Base-by-base conservation (phyloP, 2,888 invertebrate species). In the Melipona beecheii region DNA sequence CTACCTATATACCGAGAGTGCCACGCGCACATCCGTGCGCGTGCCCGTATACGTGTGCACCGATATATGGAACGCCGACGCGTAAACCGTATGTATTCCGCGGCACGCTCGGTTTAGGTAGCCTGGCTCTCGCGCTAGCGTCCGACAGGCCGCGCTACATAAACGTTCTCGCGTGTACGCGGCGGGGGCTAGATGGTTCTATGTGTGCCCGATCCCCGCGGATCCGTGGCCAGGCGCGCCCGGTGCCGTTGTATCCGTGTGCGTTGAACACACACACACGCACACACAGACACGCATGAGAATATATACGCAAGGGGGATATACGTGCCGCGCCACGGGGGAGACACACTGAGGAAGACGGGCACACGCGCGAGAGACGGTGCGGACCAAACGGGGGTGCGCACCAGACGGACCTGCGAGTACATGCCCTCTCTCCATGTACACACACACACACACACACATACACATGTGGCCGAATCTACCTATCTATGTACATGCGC, bases 201-300 rank as follows among this genome's bases (percentile, higher is more conserved):
- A 9, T 43, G 43, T 78, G 75, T 78, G 64, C 64, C 89, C 89
- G 78, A 83, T 80, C 74, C 79, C 69, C 76, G 82, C 78, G 78
- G 64, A 74, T 77, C 75, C 69, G 36, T 0, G 36, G 9, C 1
- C 43, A 2, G 9, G 9, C 9, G 43, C 43, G 43, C 27, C 27
- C 27, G 27, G 1, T 27, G 31, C 0, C 21, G 64, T 1, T 15
- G 1, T 13, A 11, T 21, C 21, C 21, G 36, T 65, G 64, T 36
- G 36, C 9, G 9, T 36, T n/a, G 56, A 3, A 5, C 15, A 0
- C n/a, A 11, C 13, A 36, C 21, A 9, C n/a, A 2, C n/a, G n/a
- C 11, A 21, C 31, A 13, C 21, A 21, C 4, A 36, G 1, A 21
- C 27, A 27, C 27, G 27, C 31, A 4, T 31, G 31, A 31, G 31